Percentiles rank a stretch among this genome's conserved stretches.
Evolutionary conservation across 2,888 invertebrate genomes (phyloP).

Genomic region (Caenorhabditis drosophilae): DNA sequence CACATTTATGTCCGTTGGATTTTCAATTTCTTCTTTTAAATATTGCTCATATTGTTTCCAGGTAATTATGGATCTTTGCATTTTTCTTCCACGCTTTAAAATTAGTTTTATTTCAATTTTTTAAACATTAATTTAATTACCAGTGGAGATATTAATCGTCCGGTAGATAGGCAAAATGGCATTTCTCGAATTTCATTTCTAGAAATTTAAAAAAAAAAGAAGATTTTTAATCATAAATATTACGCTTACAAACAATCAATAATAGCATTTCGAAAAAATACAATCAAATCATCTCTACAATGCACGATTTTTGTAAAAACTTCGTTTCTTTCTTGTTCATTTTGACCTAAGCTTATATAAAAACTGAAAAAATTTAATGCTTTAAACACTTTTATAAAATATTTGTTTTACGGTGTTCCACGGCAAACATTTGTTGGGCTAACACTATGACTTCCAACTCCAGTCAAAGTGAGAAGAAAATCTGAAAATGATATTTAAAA

Average conservation of each 20-base stretch:
- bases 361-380: slow-evolving; percentile 5
- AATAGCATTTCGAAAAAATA: slow-evolving; percentile 13
- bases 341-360: slow-evolving; percentile 3
- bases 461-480: slow-evolving; percentile 13
- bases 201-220: not conserved
- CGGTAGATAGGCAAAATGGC: slow-evolving; percentile 15
- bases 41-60: slow-evolving; percentile 24
- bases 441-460: slow-evolving; percentile 6
- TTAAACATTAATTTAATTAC: not conserved
- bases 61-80: not conserved
- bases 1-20: slow-evolving; percentile 6
- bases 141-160: slow-evolving; percentile 8
- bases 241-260: slow-evolving; percentile 22
- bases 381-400: too few relatives aligned
- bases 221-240: not conserved
- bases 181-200: slow-evolving; percentile 34
- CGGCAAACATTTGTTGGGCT: too few relatives aligned
- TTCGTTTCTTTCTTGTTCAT: not conserved
- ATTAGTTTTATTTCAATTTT: not conserved
- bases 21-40: slow-evolving; percentile 15
- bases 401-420: too few relatives aligned
- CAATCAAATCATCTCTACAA: slow-evolving; percentile 8
- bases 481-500: slow-evolving; percentile 3
- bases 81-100: slow-evolving; percentile 7
- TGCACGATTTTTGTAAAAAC: slow-evolving; percentile 4